Conservation (phyloP, 2,888 invertebrate genomes). For the Crossocerus cetratus region DNA sequence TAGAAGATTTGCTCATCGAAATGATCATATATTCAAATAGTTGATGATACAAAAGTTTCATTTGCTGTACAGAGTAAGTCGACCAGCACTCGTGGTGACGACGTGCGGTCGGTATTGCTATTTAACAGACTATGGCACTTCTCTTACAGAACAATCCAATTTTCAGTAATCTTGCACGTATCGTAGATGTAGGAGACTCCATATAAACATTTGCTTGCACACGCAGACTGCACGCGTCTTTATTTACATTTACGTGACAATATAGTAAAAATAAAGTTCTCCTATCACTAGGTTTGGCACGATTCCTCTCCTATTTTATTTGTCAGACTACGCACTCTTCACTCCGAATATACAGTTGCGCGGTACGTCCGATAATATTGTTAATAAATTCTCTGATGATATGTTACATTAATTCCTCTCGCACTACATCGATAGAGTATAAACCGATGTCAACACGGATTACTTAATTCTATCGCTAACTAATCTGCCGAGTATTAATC, state of each 20-base stretch:
- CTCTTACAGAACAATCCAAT: constrained; percentile 2
- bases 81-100: too few relatives aligned
- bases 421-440: too few relatives aligned
- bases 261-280: constrained; percentile 46
- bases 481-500: too few relatives aligned
- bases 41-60: too few relatives aligned
- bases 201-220: constrained; percentile 40
- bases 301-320: constrained; percentile 6
- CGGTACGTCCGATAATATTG: too few relatives aligned
- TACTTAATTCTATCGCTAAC: too few relatives aligned
- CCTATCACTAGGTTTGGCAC: constrained; percentile 45
- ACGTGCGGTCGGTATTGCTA: not conserved
- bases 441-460: too few relatives aligned
- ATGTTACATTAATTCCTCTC: too few relatives aligned
- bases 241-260: constrained; percentile 39
- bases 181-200: constrained; percentile 52
- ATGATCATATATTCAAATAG: too few relatives aligned
- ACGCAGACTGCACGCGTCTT: constrained; percentile 33
- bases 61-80: too few relatives aligned
- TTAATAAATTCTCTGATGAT: too few relatives aligned
- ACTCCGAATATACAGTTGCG: too few relatives aligned
- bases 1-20: constrained; percentile 18
- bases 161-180: constrained; percentile 8
- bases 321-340: constrained; percentile 4
- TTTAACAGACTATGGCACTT: constrained; percentile 7